A percentile compares a stretch with the other conserved stretches of the same genome.
phyloP scores from a whole-genome alignment of 2,888 invertebrate genomes.

The Scaptomyza caliginosa region DNA sequence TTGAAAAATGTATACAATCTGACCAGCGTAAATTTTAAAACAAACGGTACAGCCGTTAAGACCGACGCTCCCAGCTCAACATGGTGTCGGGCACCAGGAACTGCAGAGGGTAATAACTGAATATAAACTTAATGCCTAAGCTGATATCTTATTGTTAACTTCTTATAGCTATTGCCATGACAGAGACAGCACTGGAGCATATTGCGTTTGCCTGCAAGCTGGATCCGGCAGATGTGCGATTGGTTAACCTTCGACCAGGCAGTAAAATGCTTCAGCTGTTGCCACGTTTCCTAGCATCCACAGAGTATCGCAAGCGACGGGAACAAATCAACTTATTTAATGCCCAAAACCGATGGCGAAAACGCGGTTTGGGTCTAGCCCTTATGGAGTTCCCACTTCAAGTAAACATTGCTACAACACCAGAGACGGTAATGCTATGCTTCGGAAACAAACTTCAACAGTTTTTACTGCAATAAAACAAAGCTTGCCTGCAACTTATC shows the following conservation, averaged over 20 bases:
- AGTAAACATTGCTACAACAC: slow-evolving; percentile 69
- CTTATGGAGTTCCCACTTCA: slow-evolving; percentile 85
- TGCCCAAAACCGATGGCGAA: slow-evolving; percentile 91
- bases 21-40: slow-evolving; percentile 86
- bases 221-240: slow-evolving; percentile 86
- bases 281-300: slow-evolving; percentile 85
- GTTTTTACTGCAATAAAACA: slow-evolving; percentile 31
- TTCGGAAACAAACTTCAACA: slow-evolving; percentile 58
- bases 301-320: slow-evolving; percentile 86
- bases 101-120: slow-evolving; percentile 85
- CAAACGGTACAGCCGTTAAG: slow-evolving; percentile 86
- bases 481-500: too few species aligned
- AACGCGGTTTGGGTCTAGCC: slow-evolving; percentile 88
- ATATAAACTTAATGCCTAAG: not conserved
- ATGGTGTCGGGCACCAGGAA: slow-evolving; percentile 87
- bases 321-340: slow-evolving; percentile 87
- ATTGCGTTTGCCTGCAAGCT: slow-evolving; percentile 85
- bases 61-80: slow-evolving; percentile 90
- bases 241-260: slow-evolving; percentile 85
- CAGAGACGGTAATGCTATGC: slow-evolving; percentile 75
- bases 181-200: slow-evolving; percentile 88
- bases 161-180: slow-evolving; percentile 84
- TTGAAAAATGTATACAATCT: slow-evolving; percentile 87
- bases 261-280: slow-evolving; percentile 84
- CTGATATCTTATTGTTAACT: not conserved